Conservation (phyloP, 2,113 vertebrate genomes). For the Tapirus terrestris region DNA sequence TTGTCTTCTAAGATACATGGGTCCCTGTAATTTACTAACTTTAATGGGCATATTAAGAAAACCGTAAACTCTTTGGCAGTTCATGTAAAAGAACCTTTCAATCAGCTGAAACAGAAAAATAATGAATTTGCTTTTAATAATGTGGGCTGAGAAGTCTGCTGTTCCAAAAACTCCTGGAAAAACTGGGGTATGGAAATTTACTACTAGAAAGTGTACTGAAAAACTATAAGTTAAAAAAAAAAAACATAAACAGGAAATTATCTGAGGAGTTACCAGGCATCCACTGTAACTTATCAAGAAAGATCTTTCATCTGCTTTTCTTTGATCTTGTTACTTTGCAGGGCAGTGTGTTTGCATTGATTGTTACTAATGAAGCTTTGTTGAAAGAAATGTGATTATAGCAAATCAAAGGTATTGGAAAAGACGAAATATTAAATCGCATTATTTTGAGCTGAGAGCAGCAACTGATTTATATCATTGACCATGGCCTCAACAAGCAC, state of each 20-base stretch:
- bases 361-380: background rate
- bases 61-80: conserved; percentile 55
- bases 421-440: background rate
- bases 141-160: background rate
- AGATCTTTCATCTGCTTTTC: conserved; percentile 44
- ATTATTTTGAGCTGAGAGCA: background rate
- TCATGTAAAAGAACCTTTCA: conserved; percentile 17
- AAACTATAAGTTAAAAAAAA: background rate
- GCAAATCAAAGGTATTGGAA: background rate
- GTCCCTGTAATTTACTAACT: conserved; percentile 56
- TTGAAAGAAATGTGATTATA: conserved; percentile 15
- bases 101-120: background rate
- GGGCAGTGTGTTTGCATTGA: background rate
- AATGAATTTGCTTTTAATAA: conserved; percentile 24
- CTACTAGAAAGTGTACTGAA: background rate
- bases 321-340: background rate
- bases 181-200: background rate
- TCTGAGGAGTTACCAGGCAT: background rate
- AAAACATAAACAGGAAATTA: conserved; percentile 53
- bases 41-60: conserved; percentile 74
- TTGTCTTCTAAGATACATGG: conserved; percentile 13
- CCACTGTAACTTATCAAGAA: background rate
- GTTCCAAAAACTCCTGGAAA: background rate
- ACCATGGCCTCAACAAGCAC: background rate
- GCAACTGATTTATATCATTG: background rate